Conservation (phyloP, 2,888 invertebrate species). For the Drosophila tanythrix region DNA sequence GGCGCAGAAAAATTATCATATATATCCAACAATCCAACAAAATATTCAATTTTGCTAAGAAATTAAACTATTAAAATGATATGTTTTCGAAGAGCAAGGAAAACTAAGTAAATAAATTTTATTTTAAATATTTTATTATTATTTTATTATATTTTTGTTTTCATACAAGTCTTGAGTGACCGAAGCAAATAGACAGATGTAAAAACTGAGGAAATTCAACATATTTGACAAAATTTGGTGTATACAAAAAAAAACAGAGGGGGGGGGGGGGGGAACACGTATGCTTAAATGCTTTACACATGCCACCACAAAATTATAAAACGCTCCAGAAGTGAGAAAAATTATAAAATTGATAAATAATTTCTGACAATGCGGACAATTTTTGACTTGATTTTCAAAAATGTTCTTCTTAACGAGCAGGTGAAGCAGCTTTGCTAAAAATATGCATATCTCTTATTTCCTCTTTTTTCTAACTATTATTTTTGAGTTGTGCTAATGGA, state of each 20-base stretch:
- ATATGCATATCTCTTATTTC: background rate
- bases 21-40: background rate
- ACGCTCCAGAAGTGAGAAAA: background rate
- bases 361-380: background rate
- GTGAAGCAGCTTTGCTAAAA: background rate
- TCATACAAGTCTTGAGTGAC: background rate
- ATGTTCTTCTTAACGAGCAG: background rate
- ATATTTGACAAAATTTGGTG: background rate
- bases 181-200: too few species aligned
- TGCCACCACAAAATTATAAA: background rate
- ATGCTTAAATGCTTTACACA: background rate
- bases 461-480: background rate
- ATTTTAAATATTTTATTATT: background rate
- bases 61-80: background rate
- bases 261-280: too few species aligned
- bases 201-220: background rate
- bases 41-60: background rate
- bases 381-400: background rate
- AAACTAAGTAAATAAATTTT: background rate
- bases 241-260: background rate
- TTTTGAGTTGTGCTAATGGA: conserved; percentile 21
- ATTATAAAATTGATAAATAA: too few species aligned
- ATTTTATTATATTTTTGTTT: background rate
- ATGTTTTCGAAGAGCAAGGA: background rate
- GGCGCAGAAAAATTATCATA: too few species aligned